phyloP scores from a whole-genome alignment of 2,113 vertebrate genomes.

The Pithys albifrons region DNA sequence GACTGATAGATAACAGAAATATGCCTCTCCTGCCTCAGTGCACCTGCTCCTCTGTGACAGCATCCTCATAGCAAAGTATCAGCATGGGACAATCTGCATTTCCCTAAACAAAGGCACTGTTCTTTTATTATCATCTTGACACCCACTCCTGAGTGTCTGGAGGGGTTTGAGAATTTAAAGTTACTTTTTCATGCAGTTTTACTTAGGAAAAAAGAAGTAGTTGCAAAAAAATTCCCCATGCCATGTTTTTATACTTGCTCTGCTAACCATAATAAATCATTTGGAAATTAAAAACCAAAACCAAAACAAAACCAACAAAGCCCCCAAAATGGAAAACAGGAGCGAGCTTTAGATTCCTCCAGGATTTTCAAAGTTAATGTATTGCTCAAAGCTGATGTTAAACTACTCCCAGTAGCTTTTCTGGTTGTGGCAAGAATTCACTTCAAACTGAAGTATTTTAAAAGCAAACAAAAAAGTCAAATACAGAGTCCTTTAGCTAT shows the following conservation, averaged over 20 bases:
- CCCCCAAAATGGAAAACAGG: too few species aligned
- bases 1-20: not conserved
- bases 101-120: not conserved
- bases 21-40: not conserved
- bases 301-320: too few species aligned
- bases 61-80: rapidly evolving
- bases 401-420: not conserved
- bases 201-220: not conserved
- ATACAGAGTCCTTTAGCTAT: not conserved
- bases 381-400: not conserved
- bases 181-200: not conserved
- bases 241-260: not conserved
- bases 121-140: not conserved
- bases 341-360: not conserved
- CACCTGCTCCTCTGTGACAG: not conserved
- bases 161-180: rapidly evolving
- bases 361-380: not conserved
- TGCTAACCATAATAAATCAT: not conserved
- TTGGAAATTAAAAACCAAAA: not conserved
- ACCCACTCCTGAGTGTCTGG: not conserved
- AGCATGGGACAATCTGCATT: not conserved
- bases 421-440: not conserved
- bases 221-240: not conserved
- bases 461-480: not conserved
- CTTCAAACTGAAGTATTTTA: not conserved